A percentile compares a stretch with the other conserved stretches of the same genome.
Evolutionary conservation across 2,113 vertebrate genomes (phyloP).

Genomic region (Labrus mixtus): DNA sequence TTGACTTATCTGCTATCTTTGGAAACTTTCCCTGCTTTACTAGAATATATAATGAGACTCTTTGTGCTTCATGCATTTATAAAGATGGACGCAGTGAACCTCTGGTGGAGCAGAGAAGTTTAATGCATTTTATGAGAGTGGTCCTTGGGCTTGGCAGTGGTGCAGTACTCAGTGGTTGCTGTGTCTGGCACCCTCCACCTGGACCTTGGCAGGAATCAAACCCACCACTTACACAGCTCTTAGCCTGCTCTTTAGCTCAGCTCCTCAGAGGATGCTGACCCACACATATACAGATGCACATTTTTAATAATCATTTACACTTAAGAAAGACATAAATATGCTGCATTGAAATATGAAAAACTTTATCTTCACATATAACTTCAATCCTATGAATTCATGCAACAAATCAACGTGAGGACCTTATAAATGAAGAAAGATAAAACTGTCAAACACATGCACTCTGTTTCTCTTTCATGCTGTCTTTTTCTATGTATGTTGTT

Average conservation of each 20-base stretch:
- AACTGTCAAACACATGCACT: too few relatives aligned
- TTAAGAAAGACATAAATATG: too few relatives aligned
- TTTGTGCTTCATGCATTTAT: slow-evolving; percentile 30
- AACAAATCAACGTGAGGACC: too few relatives aligned
- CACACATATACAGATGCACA: slow-evolving; percentile 20
- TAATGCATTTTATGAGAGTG: slow-evolving; percentile 35
- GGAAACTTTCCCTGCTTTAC: slow-evolving; percentile 23
- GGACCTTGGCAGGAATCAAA: slow-evolving; percentile 70
- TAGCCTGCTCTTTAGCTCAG: slow-evolving; percentile 57
- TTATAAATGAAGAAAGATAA: too few relatives aligned
- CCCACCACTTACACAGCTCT: slow-evolving; percentile 78
- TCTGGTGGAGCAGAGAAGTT: slow-evolving; percentile 13
- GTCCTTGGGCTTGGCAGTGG: slow-evolving; percentile 38
- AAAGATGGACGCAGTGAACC: slow-evolving; percentile 1
- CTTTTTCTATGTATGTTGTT: too few relatives aligned
- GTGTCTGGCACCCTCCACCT: slow-evolving; percentile 68
- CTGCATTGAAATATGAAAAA: too few relatives aligned
- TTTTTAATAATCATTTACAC: neutral
- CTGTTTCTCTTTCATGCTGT: too few relatives aligned
- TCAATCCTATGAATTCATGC: too few relatives aligned
- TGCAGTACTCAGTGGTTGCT: slow-evolving; percentile 55
- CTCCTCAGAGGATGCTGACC: slow-evolving; percentile 35
- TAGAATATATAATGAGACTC: slow-evolving; percentile 35
- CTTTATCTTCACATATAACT: too few relatives aligned
- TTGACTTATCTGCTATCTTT: slow-evolving; percentile 42